phyloP scores from a whole-genome alignment of 1,140 invertebrate species.

The Trissolcus basalis region DNA sequence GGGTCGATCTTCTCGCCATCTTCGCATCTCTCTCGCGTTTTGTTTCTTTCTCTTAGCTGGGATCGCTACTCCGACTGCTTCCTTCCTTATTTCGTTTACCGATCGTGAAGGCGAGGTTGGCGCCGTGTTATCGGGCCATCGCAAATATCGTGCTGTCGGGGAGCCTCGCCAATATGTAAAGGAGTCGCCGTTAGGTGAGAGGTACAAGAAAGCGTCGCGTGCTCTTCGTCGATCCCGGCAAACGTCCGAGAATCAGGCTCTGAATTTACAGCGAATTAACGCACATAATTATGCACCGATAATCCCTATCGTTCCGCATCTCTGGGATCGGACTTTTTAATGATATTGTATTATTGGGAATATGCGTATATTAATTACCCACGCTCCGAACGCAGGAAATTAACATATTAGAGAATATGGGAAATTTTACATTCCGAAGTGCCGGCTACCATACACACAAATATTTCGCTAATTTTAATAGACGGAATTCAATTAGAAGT shows the following conservation, averaged over 20 bases:
- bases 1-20: constrained; percentile 69
- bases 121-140: constrained; percentile 52
- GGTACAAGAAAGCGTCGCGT: constrained; percentile 56
- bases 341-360: constrained; percentile 7
- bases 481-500: too few species aligned
- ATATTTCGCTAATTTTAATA: background rate
- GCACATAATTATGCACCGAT: constrained; percentile 33
- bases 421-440: background rate
- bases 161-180: constrained; percentile 58
- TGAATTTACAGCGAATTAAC: constrained; percentile 19
- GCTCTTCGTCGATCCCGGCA: constrained; percentile 37
- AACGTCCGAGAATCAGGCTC: constrained; percentile 17
- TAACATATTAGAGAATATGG: background rate
- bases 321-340: constrained; percentile 19
- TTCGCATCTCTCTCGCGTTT: constrained; percentile 38
- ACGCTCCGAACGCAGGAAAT: background rate
- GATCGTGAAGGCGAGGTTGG: constrained; percentile 48
- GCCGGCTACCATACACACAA: background rate
- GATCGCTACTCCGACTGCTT: constrained; percentile 16
- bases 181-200: constrained; percentile 53
- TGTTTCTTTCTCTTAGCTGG: constrained; percentile 35
- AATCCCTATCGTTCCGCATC: constrained; percentile 19
- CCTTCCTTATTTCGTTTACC: constrained; percentile 49
- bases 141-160: constrained; percentile 47
- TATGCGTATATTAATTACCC: constrained; percentile 10